phyloP scores from a whole-genome alignment of 2,888 invertebrate species.

The Mythimna impura region DNA sequence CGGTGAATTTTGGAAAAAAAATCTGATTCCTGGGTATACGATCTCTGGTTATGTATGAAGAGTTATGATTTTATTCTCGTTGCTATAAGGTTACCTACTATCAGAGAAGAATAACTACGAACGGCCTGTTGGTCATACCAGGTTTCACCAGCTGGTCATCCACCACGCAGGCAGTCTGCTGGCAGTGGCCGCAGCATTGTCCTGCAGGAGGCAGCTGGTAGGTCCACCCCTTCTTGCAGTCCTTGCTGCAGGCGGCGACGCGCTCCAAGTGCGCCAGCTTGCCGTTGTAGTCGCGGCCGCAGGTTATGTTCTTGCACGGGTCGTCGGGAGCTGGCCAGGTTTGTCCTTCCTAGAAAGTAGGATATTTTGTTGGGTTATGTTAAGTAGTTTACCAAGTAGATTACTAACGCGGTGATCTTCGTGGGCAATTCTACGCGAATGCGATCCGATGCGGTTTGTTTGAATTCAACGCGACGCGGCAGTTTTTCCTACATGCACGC shows the following conservation, averaged over 20 bases:
- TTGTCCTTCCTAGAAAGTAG: slow-evolving; percentile 79
- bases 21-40: too few relatives aligned
- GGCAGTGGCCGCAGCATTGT: slow-evolving; percentile 92
- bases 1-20: too few relatives aligned
- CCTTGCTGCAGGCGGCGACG: slow-evolving; percentile 81
- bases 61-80: too few relatives aligned
- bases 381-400: too few relatives aligned
- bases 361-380: background rate
- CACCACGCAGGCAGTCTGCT: slow-evolving; percentile 90
- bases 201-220: slow-evolving; percentile 82
- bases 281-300: slow-evolving; percentile 81
- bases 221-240: slow-evolving; percentile 90
- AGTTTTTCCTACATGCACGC: too few relatives aligned
- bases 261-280: slow-evolving; percentile 81
- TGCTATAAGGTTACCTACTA: too few relatives aligned
- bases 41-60: too few relatives aligned
- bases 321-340: slow-evolving; percentile 90
- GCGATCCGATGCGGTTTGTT: too few relatives aligned
- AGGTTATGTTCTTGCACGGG: slow-evolving; percentile 89
- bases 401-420: too few relatives aligned
- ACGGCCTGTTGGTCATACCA: slow-evolving; percentile 71
- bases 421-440: too few relatives aligned
- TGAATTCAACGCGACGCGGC: too few relatives aligned
- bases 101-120: too few relatives aligned
- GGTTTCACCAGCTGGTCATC: slow-evolving; percentile 86